Base-by-base conservation (phyloP, 2,113 vertebrate species). In the Upupa epops region DNA sequence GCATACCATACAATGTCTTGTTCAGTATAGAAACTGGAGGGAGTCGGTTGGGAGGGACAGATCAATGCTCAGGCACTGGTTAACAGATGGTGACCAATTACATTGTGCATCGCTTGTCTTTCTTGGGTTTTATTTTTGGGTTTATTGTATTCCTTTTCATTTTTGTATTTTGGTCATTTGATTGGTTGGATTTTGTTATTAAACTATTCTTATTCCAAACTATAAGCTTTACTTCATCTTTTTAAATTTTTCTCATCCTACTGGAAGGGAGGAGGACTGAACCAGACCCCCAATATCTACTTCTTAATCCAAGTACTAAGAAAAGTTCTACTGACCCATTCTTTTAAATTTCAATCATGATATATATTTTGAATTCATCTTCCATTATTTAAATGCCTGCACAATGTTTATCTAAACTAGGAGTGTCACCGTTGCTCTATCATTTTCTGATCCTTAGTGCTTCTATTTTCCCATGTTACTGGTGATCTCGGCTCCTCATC, bases 361-460 rank as follows among this genome's bases (percentile, higher is more conserved):
- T 40, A 37, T 24, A 8, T 18, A 34, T 82, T 80, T 83, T 55
- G 91, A 79, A 74, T 59, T 74, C 29, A 26, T 19, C 36, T 29
- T 45, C 32, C 2, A 1, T 26, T 76, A 6, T 54, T 60, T 89
- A 36, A 83, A 71, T 64, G 29, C 9, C 12, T 66, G 54, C 45
- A 14, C 3, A 12, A 6, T 4, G 66, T 63, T 92, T 54, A 32
- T 48, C 22, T 77, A 17, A 58, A 61, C 79, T 15, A 61, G 13
- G 12, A 49, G 31, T 36, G 26, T 82, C 11, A 13, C 3, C 0
- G 0, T 75, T 83, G 26, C 45, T 49, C 0, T 63, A 22, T 68
- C 65, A 8, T 76, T 76, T 74, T 54, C 45, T 60, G 24, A 34
- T 54, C 19, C 25, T 68, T 54, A 37, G 8, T 68, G 25, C 22